phyloP scores from a whole-genome alignment of 2,113 vertebrate genomes.

The Nycticorax nycticorax region DNA sequence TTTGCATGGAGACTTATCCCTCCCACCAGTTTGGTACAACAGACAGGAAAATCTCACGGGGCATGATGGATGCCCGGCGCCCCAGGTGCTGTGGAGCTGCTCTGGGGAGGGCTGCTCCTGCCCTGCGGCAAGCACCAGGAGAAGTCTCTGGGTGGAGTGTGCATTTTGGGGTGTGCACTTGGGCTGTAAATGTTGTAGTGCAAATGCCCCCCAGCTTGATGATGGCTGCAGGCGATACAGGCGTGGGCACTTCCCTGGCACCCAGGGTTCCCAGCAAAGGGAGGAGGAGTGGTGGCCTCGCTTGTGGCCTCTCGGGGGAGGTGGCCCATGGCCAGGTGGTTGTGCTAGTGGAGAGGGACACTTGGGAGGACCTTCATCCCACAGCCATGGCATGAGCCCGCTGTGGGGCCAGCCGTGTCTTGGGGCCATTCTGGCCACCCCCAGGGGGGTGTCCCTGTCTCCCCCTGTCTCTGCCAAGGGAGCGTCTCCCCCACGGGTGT shows the following conservation, averaged over 20 bases:
- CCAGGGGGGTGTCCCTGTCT: fast-evolving
- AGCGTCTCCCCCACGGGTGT: fast-evolving
- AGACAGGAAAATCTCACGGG: neutral
- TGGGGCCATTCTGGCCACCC: fast-evolving
- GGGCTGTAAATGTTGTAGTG: fast-evolving
- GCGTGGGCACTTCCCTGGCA: neutral
- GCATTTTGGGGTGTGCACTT: neutral
- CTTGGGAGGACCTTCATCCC: neutral
- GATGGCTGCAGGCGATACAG: fast-evolving
- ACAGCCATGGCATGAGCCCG: fast-evolving
- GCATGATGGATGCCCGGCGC: fast-evolving
- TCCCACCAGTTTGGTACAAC: fast-evolving
- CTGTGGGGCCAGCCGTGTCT: neutral
- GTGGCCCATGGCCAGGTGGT: neutral
- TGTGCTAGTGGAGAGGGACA: neutral
- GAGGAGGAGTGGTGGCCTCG: fast-evolving
- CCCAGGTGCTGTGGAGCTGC: fast-evolving
- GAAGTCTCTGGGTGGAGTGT: neutral
- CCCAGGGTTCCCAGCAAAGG: fast-evolving
- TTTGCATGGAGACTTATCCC: fast-evolving
- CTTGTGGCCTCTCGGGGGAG: neutral
- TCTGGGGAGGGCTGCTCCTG: neutral
- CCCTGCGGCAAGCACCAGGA: neutral
- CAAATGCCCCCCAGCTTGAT: fast-evolving
- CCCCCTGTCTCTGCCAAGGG: neutral